Percentiles rank a stretch among this genome's conserved stretches.
These are phyloP conservation scores for Anthophora plumipes DNA, from an alignment of 2,888 invertebrate species.

Conservation along the genomic window DNA sequence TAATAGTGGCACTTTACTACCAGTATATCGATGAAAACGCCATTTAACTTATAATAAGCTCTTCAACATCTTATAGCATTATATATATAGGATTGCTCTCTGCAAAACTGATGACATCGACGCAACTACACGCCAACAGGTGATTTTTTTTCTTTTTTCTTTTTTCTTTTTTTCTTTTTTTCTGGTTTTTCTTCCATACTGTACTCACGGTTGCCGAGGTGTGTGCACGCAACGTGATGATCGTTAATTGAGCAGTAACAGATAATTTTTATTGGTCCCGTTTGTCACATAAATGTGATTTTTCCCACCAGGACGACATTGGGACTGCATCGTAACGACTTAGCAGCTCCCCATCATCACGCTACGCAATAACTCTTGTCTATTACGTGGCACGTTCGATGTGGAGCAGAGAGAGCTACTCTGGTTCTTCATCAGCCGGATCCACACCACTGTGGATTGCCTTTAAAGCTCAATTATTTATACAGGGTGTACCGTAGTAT, in stretches of 20 bases:
- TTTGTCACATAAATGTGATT: slow-evolving; percentile 50
- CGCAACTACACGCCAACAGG: neutral
- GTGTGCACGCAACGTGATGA: neutral
- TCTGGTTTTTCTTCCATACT: too few relatives aligned
- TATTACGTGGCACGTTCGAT: slow-evolving; percentile 51
- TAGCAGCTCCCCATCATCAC: slow-evolving; percentile 55
- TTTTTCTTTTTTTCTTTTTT: neutral
- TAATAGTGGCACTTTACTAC: too few relatives aligned
- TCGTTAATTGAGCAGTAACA: slow-evolving; percentile 57
- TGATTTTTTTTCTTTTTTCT: neutral
- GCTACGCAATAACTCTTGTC: slow-evolving; percentile 58
- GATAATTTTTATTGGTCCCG: slow-evolving; percentile 37
- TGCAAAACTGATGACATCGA: neutral
- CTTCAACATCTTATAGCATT: neutral
- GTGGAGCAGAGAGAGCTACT: slow-evolving; percentile 44
- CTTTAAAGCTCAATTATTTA: slow-evolving; percentile 72
- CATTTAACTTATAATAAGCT: neutral
- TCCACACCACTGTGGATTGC: slow-evolving; percentile 47
- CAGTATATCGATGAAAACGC: too few relatives aligned
- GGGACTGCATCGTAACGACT: slow-evolving; percentile 53
- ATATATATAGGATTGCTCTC: neutral
- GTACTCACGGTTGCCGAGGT: neutral
- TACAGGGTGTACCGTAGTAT: neutral
- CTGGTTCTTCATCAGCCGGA: slow-evolving; percentile 56
- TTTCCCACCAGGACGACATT: slow-evolving; percentile 27